Conservation (phyloP, 2,888 invertebrate species). For the Eumacrocentrus americanus region DNA sequence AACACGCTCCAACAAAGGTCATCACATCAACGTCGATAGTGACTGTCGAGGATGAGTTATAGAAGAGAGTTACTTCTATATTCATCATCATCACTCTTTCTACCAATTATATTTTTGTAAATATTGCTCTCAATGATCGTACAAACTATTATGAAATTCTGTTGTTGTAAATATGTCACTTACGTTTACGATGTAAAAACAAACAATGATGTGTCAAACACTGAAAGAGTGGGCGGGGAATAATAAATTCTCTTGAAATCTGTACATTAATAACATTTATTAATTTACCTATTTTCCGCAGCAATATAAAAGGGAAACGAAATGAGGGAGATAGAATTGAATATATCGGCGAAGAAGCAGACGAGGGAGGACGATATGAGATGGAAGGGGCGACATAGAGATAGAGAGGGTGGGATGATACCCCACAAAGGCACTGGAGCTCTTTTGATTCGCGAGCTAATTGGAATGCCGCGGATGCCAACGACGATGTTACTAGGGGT, state of each 20-base stretch:
- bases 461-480: conserved; percentile 61
- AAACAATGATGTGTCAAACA: too few relatives aligned
- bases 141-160: neutral
- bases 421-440: conserved; percentile 60
- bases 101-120: neutral
- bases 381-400: conserved; percentile 24
- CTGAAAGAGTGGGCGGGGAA: neutral
- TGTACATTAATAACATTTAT: neutral
- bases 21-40: too few relatives aligned
- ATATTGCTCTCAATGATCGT: too few relatives aligned
- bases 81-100: neutral
- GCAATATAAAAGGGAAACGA: neutral
- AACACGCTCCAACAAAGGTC: too few relatives aligned
- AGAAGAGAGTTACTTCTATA: too few relatives aligned
- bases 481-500: conserved; percentile 50
- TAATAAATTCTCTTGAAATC: neutral
- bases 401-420: conserved; percentile 49
- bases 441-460: conserved; percentile 62
- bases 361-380: conserved; percentile 25
- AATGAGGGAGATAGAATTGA: conserved; percentile 26
- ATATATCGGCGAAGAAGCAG: conserved; percentile 33
- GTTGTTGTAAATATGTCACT: neutral
- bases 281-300: neutral
- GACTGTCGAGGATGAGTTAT: too few relatives aligned
- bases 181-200: too few relatives aligned